Evolutionary conservation across 23 tunicate species (phyloP).

Genomic region (Oikopleura vanhoeffeni): DNA sequence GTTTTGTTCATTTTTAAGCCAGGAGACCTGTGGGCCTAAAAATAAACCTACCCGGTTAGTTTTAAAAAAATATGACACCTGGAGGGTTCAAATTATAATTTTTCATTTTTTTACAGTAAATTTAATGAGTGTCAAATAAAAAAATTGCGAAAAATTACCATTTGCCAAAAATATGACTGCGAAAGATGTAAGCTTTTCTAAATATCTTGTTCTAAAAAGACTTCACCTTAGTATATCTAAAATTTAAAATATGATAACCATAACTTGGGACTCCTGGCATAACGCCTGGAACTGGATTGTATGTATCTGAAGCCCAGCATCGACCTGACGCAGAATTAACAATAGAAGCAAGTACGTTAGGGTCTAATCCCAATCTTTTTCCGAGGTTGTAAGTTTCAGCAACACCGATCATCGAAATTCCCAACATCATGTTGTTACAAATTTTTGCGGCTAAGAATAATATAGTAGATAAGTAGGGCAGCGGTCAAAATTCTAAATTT

Average conservation of each 20-base stretch:
- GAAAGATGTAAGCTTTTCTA: too few species aligned
- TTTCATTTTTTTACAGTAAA: too few species aligned
- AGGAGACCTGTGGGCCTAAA: too few species aligned
- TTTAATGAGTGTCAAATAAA: too few species aligned
- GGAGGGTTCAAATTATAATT: too few species aligned
- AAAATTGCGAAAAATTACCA: too few species aligned
- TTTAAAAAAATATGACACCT: too few species aligned
- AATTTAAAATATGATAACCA: constrained; percentile 55
- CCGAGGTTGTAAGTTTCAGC: constrained; percentile 81
- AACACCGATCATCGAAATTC: constrained; percentile 75
- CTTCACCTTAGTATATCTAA: constrained; percentile 18
- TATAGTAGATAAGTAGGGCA: not conserved
- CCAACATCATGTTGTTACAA: constrained; percentile 85
- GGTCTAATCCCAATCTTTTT: constrained; percentile 54
- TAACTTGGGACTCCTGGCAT: constrained; percentile 66
- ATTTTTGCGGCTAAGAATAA: constrained; percentile 48
- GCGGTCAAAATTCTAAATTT: too few species aligned
- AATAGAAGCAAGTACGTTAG: constrained; percentile 60
- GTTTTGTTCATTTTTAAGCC: too few species aligned
- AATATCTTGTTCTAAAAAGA: too few species aligned
- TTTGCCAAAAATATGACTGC: too few species aligned
- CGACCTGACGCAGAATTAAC: constrained; percentile 69
- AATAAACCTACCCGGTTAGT: too few species aligned
- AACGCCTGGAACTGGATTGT: constrained; percentile 93
- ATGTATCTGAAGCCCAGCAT: constrained; percentile 92